Percentiles rank a stretch among this genome's conserved stretches.
These are phyloP conservation scores for Astur gentilis DNA, from an alignment of 2,113 vertebrate genomes.

Conservation along the genomic window DNA sequence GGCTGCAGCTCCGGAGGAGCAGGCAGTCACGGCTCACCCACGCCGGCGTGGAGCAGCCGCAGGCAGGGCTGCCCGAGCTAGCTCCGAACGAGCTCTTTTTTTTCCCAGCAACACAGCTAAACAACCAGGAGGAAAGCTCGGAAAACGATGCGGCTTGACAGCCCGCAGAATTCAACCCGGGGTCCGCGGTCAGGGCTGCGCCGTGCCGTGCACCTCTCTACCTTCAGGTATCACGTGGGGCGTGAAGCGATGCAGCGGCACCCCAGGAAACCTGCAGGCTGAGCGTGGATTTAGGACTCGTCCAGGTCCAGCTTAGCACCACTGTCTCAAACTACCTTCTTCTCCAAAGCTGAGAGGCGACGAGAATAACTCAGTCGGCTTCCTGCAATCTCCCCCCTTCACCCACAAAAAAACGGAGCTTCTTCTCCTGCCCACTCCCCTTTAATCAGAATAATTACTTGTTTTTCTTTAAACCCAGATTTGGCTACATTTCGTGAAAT, in stretches of 20 bases:
- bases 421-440: constrained; percentile 51
- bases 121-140: neutral
- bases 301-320: neutral
- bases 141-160: accelerated
- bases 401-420: constrained; percentile 45
- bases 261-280: neutral
- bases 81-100: neutral
- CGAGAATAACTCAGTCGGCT: constrained; percentile 20
- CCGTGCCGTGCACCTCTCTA: neutral
- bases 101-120: neutral
- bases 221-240: neutral
- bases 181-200: neutral
- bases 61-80: neutral
- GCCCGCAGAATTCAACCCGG: neutral
- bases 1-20: neutral
- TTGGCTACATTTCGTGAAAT: constrained; percentile 62
- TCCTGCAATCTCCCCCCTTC: constrained; percentile 21
- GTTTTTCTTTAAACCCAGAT: constrained; percentile 65
- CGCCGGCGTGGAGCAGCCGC: neutral
- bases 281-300: neutral
- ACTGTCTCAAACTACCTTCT: neutral
- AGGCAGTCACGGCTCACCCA: neutral
- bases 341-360: neutral
- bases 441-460: constrained; percentile 68
- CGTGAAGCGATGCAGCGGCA: neutral